Conservation (phyloP, 2,888 invertebrate species). For the Noctua janthe region DNA sequence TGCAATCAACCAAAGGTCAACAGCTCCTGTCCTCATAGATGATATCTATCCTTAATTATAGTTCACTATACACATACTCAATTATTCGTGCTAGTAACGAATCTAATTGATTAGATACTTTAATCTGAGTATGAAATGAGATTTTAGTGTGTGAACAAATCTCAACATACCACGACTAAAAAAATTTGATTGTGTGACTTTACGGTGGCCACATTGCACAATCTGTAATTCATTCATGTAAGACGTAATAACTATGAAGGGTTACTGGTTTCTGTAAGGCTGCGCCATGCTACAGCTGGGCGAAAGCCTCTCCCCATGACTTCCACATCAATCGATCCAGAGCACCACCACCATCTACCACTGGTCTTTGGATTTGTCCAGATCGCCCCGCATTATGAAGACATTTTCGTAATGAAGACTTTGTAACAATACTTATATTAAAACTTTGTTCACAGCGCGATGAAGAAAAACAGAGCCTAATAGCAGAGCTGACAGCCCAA, state of each 20-base stretch:
- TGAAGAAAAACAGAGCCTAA: slow-evolving; percentile 95
- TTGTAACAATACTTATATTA: not conserved
- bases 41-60: not conserved
- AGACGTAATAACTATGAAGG: not conserved
- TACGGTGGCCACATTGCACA: not conserved
- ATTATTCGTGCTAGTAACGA: slow-evolving; percentile 9
- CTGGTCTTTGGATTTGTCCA: not conserved
- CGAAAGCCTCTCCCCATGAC: not conserved
- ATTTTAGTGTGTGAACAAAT: slow-evolving; percentile 6
- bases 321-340: not conserved
- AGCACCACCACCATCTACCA: not conserved
- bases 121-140: slow-evolving; percentile 24
- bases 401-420: not conserved
- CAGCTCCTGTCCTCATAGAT: not conserved
- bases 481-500: slow-evolving; percentile 96
- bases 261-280: not conserved
- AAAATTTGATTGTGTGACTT: not conserved
- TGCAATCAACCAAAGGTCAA: not conserved
- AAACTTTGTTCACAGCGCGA: slow-evolving; percentile 90
- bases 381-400: not conserved
- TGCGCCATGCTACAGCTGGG: not conserved
- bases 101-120: slow-evolving; percentile 17
- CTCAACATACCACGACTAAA: not conserved
- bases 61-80: not conserved
- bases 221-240: not conserved